Base-by-base conservation (phyloP, 2,797 vertebrate species). In the Argya squamiceps region DNA sequence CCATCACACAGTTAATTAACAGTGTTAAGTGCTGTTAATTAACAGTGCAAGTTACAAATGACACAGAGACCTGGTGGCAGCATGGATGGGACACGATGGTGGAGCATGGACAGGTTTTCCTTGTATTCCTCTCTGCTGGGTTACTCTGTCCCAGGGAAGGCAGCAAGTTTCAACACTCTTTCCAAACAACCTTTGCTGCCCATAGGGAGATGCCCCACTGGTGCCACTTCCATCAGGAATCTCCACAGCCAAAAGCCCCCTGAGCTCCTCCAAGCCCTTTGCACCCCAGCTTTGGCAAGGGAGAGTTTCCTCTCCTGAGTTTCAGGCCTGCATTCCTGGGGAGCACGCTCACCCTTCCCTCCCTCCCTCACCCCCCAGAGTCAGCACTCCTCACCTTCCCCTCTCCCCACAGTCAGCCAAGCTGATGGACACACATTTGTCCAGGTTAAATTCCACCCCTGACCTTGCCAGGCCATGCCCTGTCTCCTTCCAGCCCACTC, bases 31-130 rank as follows among this genome's bases (percentile, higher is more conserved):
- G 17, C 41, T 3, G 0, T 24, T 78, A 74, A 86, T 73, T 55
- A 77, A 37, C 17, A 14, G 30, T 0, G 2, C 15, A 24, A 50
- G 15, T 74, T 58, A 34, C 10, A 16, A 50, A 14, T 7, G 44
- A 5, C 52, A 23, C 0, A 2, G 14, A 12, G 16, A 27, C 13
- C 50, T 2, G 5, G 22, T 3, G 0, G 32, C 12, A 3, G 18
- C 19, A 7, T 0, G 0, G 68, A 39, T 1, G 3, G 50, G 39
- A 36, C 11, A 1, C 3, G 10, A 53, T 7, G 13, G 15, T n/a
- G 49, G 70, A 47, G 22, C 5, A 21, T 0, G 6, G 68, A n/a
- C 44, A 55, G 22, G 11, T 55, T 85, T n/a, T 47, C 22, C 44
- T 36, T 34, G 22, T 5, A 1, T 29, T 43, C 22, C 20, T 53